These are phyloP conservation scores for Andrena camellia DNA, from an alignment of 2,888 invertebrate species.

Conservation along the genomic window DNA sequence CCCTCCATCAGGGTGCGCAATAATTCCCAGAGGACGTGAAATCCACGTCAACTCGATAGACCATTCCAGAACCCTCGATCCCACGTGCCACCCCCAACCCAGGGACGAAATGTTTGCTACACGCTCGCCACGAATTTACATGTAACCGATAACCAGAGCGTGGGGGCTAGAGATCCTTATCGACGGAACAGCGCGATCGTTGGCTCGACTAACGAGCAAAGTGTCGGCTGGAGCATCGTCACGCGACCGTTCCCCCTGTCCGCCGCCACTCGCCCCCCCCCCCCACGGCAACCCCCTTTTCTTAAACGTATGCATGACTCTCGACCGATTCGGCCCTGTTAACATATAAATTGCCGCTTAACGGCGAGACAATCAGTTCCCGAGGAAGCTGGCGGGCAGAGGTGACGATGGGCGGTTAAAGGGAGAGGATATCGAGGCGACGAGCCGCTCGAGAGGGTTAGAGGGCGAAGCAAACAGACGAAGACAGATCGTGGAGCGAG, in stretches of 20 bases:
- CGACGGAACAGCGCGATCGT: conserved; percentile 44
- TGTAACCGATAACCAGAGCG: conserved; percentile 43
- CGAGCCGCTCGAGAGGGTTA: conserved; percentile 9
- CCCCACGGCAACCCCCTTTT: conserved; percentile 35
- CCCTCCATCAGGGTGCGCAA: not conserved
- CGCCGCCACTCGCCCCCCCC: not conserved
- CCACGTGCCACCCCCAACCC: not conserved
- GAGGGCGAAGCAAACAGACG: conserved; percentile 1
- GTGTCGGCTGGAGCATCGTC: conserved; percentile 41
- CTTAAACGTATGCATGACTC: conserved; percentile 82
- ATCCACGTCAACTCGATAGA: not conserved
- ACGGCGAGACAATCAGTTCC: conserved; percentile 79
- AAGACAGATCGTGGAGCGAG: conserved; percentile 30
- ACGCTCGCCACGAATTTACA: conserved; percentile 9
- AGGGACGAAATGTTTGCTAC: conserved; percentile 12
- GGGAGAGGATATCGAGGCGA: conserved; percentile 6
- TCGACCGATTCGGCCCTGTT: conserved; percentile 80
- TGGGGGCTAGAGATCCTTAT: conserved; percentile 25
- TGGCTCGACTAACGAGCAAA: conserved; percentile 57
- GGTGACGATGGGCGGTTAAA: conserved; percentile 61
- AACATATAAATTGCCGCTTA: conserved; percentile 84
- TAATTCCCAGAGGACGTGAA: not conserved
- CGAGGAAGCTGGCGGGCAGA: conserved; percentile 49
- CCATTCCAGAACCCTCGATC: not conserved
- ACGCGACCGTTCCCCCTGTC: conserved; percentile 32